Conservation (phyloP, 2,797 vertebrate species). For the Centroberyx gerrardi region DNA sequence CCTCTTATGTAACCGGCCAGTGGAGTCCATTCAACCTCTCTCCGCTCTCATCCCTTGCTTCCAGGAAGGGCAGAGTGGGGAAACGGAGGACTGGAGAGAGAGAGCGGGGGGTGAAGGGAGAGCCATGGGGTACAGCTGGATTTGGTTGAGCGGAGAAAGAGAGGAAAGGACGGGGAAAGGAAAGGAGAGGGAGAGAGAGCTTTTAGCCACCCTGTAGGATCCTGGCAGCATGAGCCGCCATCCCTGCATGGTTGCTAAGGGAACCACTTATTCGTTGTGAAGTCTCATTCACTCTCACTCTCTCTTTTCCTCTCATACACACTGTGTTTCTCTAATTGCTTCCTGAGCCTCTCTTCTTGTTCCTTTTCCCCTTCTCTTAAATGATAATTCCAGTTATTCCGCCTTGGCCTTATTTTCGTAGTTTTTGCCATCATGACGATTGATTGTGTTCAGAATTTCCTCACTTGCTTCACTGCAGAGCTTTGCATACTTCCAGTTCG, state of each 20-base stretch:
- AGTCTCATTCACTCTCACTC: conserved; percentile 43
- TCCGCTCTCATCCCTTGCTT: conserved; percentile 62
- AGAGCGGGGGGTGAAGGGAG: conserved; percentile 8
- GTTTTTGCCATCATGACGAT: too few species aligned
- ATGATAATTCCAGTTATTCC: too few species aligned
- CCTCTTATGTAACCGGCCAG: conserved; percentile 68
- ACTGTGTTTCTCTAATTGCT: conserved; percentile 18
- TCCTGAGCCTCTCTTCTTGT: not conserved
- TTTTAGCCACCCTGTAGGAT: conserved; percentile 36
- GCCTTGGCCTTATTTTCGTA: too few species aligned
- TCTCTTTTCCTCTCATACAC: conserved; percentile 18
- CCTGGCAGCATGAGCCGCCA: conserved; percentile 54
- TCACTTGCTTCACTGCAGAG: too few species aligned
- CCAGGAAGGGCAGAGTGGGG: conserved; percentile 41
- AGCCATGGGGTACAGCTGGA: conserved; percentile 53
- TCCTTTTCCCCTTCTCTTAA: conserved; percentile 9
- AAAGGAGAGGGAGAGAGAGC: conserved; percentile 28
- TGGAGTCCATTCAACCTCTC: conserved; percentile 61
- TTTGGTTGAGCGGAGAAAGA: conserved; percentile 25
- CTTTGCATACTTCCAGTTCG: too few species aligned
- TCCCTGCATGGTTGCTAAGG: conserved; percentile 69
- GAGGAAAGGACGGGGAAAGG: conserved; percentile 15
- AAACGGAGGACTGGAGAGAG: conserved; percentile 16
- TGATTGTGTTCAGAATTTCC: too few species aligned
- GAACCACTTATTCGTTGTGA: conserved; percentile 59